Evolutionary conservation across 1,140 invertebrate species (phyloP).

Genomic region (Varroa destructor): DNA sequence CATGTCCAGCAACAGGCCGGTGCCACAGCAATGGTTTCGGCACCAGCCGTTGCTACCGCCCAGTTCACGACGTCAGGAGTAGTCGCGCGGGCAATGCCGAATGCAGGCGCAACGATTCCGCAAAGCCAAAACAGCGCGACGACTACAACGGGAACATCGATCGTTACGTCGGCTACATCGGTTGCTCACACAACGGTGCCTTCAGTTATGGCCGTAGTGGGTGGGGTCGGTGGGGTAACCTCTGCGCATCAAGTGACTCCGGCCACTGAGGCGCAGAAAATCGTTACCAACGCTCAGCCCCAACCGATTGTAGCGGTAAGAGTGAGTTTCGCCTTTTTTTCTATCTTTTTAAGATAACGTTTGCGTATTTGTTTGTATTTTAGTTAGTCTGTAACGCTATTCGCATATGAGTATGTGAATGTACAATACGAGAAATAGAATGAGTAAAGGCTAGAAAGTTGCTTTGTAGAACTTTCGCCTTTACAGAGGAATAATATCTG

Average conservation of each 20-base stretch:
- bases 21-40: slow-evolving; percentile 30
- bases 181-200: slow-evolving; percentile 32
- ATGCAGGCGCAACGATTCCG: not conserved
- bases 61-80: not conserved
- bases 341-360: too few relatives aligned
- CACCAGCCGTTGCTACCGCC: slow-evolving; percentile 30
- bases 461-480: too few relatives aligned
- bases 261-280: slow-evolving; percentile 4
- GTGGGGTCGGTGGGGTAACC: not conserved
- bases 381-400: too few relatives aligned
- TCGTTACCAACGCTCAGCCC: not conserved
- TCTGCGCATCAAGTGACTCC: too few relatives aligned
- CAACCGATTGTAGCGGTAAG: slow-evolving; percentile 9
- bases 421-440: too few relatives aligned
- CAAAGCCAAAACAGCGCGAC: not conserved
- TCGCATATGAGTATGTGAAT: too few relatives aligned
- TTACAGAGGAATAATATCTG: too few relatives aligned
- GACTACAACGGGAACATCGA: not conserved
- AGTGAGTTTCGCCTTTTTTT: too few relatives aligned
- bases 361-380: too few relatives aligned
- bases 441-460: too few relatives aligned
- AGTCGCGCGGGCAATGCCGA: slow-evolving; percentile 28
- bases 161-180: slow-evolving; percentile 10
- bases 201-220: slow-evolving; percentile 33
- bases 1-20: slow-evolving; percentile 7